Evolutionary conservation across 2,113 vertebrate genomes (phyloP), one percentile per base, ranked within the genome.

Genomic region (Riparia riparia): DNA sequence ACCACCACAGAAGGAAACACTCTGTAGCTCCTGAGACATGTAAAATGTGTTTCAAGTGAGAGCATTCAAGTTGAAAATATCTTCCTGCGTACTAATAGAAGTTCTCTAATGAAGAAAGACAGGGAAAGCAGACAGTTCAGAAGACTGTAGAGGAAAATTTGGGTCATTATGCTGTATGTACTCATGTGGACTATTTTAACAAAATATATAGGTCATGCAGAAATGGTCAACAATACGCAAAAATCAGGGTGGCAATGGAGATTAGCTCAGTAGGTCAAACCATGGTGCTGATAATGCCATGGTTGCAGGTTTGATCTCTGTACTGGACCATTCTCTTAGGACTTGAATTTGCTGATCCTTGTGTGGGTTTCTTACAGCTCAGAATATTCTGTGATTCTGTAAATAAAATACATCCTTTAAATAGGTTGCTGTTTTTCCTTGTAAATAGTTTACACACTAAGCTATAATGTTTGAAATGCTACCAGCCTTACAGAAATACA

Each of bases 281-380:
- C 11, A 32, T 17, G 8, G 12, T 45, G 47, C 9, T 19, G 8
- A 60, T 8, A 69, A 69, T 32, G 4, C 18, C 3, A 1, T 16
- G 28, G 7, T n/a, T 61, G 3, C 14, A 39, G 28, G 15, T 61
- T 53, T 60, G 54, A 86, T 26, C 12, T 9, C 28, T n/a, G 4
- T 10, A 19, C 54, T 28, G 14, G 22, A 18, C 17, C 22, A 16
- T 45, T 53, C 22, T 39, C 18, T 53, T 17, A 8, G 10, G 12
- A 78, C 22, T 5, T 69, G 22, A 53, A 39, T 17, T 60, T 0
- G 0, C 17, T 44, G 11, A 44, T 51, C 9, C 9, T 45, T 12
- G 9, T 10, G 9, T 39, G 32, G 6, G 6, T 45, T 21, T 12
- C 22, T 53, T 45, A 15, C 32, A 39, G 28, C 28, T n/a, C 45